Evolutionary conservation across 2,888 invertebrate genomes (phyloP), one percentile per base, ranked within the genome.

Genomic region (Seira musarum): DNA sequence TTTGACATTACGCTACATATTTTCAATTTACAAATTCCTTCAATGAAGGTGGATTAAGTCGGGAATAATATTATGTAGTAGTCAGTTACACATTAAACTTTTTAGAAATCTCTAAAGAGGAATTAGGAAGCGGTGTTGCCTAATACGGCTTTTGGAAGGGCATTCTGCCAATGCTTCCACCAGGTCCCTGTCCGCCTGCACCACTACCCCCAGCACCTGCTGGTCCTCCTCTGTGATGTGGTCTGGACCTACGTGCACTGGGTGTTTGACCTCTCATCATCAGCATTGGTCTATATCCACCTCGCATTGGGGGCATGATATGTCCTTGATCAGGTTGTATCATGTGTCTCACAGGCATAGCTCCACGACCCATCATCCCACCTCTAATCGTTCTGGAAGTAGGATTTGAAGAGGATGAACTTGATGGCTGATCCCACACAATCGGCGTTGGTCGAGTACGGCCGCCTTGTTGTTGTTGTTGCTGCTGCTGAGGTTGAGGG

Each of bases 401-500:
- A 0, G 80, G 80, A 25, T 81, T 80, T 15, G 75, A 72, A 24
- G 75, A 60, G 1, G 84, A 82, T 6, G 84, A 84, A 8, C 85
- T 85, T 1, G 85, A 85, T 2, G 87, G 87, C 73, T 87, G 85
- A 82, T 87, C 85, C 87, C 87, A 87, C 49, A 87, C 81, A 13
- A 87, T 87, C 8, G 87, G 87, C 25, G 85, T 86, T 8, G 85
- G 85, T 22, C 84, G 76, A 17, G 78, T 71, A 19, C 84, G 73
- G 10, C 80, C 80, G 65, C 80, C 66, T 60, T 81, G 83, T n/a
- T 81, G 53, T 2, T 53, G 53, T 17, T 61, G 79, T 40, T 70
- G 77, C 21, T 75, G 80, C 17, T 80, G 80, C 40, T 84, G 84
- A 22, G 81, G 81, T 60, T 80, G 81, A 17, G 77, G 82, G 17